Evolutionary conservation across 2,888 invertebrate species (phyloP), one percentile per base, ranked within the genome.

Genomic region (Emmelina monodactyla): DNA sequence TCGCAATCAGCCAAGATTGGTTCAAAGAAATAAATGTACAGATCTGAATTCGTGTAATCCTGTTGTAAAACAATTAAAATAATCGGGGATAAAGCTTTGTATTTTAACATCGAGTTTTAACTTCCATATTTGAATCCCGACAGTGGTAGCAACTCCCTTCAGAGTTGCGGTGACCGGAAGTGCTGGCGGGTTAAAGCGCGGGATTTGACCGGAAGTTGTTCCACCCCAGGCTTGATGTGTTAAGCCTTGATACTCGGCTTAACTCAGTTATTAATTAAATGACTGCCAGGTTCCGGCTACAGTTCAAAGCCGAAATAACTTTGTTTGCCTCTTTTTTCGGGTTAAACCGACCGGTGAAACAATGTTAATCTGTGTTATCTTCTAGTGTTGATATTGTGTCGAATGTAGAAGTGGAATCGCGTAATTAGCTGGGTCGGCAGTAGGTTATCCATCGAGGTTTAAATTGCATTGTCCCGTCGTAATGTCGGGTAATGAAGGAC

Each of bases 181-280:
- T 58, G 67, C 64, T 63, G 56, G 64, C 52, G 67, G 59, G 59
- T 51, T 55, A 58, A 55, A 61, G 60, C 62, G 62, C 65, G 69
- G 72, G 68, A 66, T 69, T 68, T 63, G 66, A 66, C 75, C 73
- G 76, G 76, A 75, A 69, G 59, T 70, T 68, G 55, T 57, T 57
- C 58, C 54, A 51, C 57, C 63, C 62, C 53, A 49, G 58, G 55
- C 51, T 54, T 66, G 67, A 71, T 72, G 66, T 68, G 72, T 70
- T 72, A 63, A 71, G 66, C 72, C 66, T 56, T 55, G 56, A 62
- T 61, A 61, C 58, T 48, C 58, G 50, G 60, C 63, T 72, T 66
- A 65, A 65, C 70, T 61, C 58, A 63, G 64, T 73, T 67, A 75
- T 71, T 75, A 76, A 73, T 75, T 73, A 75, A 72, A 72, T 62